phyloP scores from a whole-genome alignment of 2,797 vertebrate genomes.

The Neosilurus hyrtlii region DNA sequence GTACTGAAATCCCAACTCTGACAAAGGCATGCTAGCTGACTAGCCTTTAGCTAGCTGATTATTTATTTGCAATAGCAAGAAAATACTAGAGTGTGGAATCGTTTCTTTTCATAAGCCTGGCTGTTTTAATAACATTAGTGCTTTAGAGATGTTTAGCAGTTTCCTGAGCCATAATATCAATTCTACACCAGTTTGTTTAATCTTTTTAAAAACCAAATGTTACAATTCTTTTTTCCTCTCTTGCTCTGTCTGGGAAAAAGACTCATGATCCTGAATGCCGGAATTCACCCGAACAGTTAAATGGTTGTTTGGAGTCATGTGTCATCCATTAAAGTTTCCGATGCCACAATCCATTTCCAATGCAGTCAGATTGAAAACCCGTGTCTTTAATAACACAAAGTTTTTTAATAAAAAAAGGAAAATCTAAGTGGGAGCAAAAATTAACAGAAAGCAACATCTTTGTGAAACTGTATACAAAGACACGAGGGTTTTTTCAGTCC shows the following conservation, averaged over 20 bases:
- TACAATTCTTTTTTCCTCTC: background rate
- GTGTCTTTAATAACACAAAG: constrained; percentile 52
- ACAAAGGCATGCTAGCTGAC: background rate
- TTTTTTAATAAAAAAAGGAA: background rate
- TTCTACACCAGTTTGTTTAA: background rate
- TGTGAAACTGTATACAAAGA: constrained; percentile 33
- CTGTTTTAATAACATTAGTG: background rate
- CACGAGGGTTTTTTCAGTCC: background rate
- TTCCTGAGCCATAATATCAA: background rate
- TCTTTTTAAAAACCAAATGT: background rate
- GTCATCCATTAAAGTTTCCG: constrained; percentile 53
- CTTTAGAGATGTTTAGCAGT: background rate
- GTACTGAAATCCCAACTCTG: background rate
- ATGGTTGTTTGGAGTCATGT: constrained; percentile 64
- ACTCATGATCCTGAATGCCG: constrained; percentile 43
- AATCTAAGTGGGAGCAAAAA: background rate
- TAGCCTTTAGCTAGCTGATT: background rate
- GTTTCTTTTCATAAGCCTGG: background rate
- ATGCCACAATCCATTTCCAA: constrained; percentile 45
- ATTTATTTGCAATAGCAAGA: background rate
- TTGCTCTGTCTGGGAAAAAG: constrained; percentile 22
- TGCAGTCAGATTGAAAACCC: constrained; percentile 55
- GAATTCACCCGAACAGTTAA: constrained; percentile 54
- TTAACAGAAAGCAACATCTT: constrained; percentile 16
- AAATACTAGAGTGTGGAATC: background rate